A percentile compares a stretch with the other conserved stretches of the same genome.
Evolutionary conservation across 2,888 invertebrate genomes (phyloP).

Genomic region (Lasiommata megera): DNA sequence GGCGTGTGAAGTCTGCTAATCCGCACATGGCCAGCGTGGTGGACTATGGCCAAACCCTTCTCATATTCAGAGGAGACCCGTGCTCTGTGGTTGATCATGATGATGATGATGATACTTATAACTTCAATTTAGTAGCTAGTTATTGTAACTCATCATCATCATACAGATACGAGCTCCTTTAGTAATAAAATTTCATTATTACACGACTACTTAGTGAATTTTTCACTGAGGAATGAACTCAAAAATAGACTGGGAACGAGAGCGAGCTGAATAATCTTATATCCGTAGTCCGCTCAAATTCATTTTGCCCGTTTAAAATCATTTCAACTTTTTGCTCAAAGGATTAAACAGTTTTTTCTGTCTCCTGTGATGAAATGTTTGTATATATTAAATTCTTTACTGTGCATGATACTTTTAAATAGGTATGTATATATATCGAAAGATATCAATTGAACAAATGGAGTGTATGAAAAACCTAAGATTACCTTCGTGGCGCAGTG

Average conservation of each 20-base stretch:
- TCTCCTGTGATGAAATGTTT: slow-evolving; percentile 2
- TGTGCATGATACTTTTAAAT: background rate
- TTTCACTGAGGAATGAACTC: background rate
- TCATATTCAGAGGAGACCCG: too few species aligned
- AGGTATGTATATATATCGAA: too few species aligned
- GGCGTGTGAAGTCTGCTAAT: too few species aligned
- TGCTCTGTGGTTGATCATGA: too few species aligned
- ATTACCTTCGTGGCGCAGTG: too few species aligned
- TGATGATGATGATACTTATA: too few species aligned
- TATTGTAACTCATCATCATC: too few species aligned
- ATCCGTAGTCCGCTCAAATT: background rate
- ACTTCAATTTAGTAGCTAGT: too few species aligned
- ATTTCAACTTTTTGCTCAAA: slow-evolving; percentile 1
- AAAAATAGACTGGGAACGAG: background rate
- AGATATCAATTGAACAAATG: too few species aligned
- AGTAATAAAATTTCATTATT: background rate
- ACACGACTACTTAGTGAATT: background rate
- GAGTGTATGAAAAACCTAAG: too few species aligned
- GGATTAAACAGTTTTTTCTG: slow-evolving; percentile 3
- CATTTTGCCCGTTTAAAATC: slow-evolving; percentile 7
- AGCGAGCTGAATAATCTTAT: background rate
- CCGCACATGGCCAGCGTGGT: too few species aligned
- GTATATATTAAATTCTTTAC: background rate
- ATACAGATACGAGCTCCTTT: background rate
- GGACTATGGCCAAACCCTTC: too few species aligned